Conservation (phyloP, 2,113 vertebrate genomes). For the Uria lomvia region DNA sequence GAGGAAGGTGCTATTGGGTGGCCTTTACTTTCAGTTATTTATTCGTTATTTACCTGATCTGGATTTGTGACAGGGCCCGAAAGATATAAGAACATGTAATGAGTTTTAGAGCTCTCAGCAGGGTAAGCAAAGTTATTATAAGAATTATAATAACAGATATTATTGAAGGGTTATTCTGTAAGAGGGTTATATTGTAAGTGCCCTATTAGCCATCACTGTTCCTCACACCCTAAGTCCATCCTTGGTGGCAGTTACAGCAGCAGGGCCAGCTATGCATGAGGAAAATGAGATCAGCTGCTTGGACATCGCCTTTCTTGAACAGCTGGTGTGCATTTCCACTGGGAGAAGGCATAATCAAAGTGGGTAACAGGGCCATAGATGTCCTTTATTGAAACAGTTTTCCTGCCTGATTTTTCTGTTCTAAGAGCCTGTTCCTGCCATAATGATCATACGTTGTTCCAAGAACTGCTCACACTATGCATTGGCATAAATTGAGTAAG, state of each 20-base stretch:
- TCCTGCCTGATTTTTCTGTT: background rate
- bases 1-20: background rate
- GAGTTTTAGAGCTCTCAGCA: background rate
- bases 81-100: background rate
- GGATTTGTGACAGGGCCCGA: background rate
- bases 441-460: background rate
- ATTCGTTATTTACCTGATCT: background rate
- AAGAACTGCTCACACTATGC: background rate
- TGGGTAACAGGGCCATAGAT: background rate
- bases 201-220: background rate
- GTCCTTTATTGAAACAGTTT: background rate
- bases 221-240: background rate
- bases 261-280: background rate
- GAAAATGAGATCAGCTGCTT: background rate
- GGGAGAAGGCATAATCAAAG: background rate
- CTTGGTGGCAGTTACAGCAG: background rate
- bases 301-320: background rate
- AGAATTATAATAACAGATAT: background rate
- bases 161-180: accelerated
- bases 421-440: background rate
- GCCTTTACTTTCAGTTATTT: background rate
- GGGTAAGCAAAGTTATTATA: background rate
- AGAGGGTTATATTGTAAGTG: too few relatives aligned
- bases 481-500: background rate
- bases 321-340: background rate